Evolutionary conservation across 2,797 vertebrate genomes (phyloP).

Genomic region (Oryzias dopingdopingensis): DNA sequence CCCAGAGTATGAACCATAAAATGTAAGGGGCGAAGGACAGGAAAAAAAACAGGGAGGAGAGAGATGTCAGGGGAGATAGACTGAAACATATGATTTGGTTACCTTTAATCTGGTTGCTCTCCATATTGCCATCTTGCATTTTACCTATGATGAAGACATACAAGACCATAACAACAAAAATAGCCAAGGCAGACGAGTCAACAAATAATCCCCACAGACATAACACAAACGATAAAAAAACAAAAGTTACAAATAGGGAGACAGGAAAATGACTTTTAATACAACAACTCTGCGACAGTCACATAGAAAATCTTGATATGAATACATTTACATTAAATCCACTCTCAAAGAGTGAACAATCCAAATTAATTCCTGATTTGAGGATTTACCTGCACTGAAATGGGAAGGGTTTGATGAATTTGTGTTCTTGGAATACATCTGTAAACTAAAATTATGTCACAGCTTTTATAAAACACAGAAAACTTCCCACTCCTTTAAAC

Average conservation of each 20-base stretch:
- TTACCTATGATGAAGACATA: conserved; percentile 98
- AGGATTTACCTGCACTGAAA: conserved; percentile 10
- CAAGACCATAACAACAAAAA: conserved; percentile 93
- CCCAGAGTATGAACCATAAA: conserved; percentile 51
- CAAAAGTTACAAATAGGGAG: conserved; percentile 77
- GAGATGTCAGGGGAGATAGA: conserved; percentile 44
- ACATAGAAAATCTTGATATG: conserved; percentile 68
- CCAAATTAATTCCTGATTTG: conserved; percentile 12
- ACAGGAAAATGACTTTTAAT: conserved; percentile 82
- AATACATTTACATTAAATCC: conserved; percentile 23
- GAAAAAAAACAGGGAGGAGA: background rate
- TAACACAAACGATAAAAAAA: conserved; percentile 75
- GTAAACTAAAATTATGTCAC: too few species aligned
- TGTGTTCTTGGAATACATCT: too few species aligned
- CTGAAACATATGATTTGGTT: conserved; percentile 83
- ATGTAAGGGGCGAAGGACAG: conserved; percentile 13
- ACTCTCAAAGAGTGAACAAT: conserved; percentile 19
- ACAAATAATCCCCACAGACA: conserved; percentile 82
- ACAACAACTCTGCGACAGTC: conserved; percentile 72
- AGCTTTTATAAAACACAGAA: background rate
- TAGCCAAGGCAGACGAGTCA: conserved; percentile 84
- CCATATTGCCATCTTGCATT: conserved; percentile 99
- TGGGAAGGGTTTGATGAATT: background rate
- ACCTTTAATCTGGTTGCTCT: conserved; percentile 99
- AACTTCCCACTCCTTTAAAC: conserved; percentile 7